Percentiles rank a stretch among this genome's conserved stretches.
These are phyloP conservation scores for Tribolium madens DNA, from an alignment of 1,140 invertebrate genomes.

Conservation along the genomic window DNA sequence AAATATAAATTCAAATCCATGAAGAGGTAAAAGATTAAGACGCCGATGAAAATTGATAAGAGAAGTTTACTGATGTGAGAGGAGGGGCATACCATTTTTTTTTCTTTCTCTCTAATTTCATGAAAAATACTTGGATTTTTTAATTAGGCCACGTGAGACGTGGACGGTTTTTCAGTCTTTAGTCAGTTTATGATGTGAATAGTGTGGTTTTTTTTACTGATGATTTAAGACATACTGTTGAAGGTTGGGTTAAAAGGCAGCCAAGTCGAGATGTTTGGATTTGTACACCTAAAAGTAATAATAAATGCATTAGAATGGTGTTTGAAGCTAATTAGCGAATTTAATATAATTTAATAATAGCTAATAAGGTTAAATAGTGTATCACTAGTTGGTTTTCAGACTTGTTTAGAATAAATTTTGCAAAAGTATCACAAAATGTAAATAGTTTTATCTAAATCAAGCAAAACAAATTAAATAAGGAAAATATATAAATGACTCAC, in stretches of 20 bases:
- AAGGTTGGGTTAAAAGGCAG: slow-evolving; percentile 12
- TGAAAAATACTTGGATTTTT: background rate
- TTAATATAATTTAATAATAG: no score
- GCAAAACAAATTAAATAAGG: no score
- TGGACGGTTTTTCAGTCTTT: slow-evolving; percentile 47
- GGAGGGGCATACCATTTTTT: slow-evolving; percentile 71
- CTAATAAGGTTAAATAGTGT: no score
- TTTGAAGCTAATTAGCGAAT: background rate
- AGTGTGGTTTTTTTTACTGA: background rate
- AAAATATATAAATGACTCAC: no score
- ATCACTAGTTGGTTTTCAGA: no score
- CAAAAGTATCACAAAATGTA: no score
- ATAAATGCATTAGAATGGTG: slow-evolving; percentile 32
- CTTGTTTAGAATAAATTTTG: no score
- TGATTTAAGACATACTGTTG: slow-evolving; percentile 12
- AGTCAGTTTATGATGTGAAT: background rate
- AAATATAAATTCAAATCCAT: slow-evolving; percentile 74
- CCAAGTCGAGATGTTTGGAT: slow-evolving; percentile 11
- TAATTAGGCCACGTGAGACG: slow-evolving; percentile 25
- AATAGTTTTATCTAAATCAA: no score
- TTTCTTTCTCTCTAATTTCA: background rate
- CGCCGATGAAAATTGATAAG: slow-evolving; percentile 66
- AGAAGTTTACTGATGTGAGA: slow-evolving; percentile 72
- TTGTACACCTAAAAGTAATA: slow-evolving; percentile 41
- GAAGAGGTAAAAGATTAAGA: slow-evolving; percentile 70